Evolutionary conservation across 2,113 vertebrate genomes (phyloP), one percentile per base, ranked within the genome.

Genomic region (Abramis brama): DNA sequence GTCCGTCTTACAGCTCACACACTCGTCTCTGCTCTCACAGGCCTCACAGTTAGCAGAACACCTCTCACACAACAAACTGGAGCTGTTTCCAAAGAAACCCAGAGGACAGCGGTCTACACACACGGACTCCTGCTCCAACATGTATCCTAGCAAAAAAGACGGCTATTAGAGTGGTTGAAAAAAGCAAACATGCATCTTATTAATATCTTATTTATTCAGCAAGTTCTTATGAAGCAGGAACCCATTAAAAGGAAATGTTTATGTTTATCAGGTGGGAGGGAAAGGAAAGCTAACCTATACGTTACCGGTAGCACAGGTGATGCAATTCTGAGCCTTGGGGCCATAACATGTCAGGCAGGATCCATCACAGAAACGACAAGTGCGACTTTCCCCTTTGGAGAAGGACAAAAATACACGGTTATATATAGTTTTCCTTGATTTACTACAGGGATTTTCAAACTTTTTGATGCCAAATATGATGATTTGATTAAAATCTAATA

Each of bases 21-120:
- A 95, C 85, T 91, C 89, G 59, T 95, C 93, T 17, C 87, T 87
- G 57, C 89, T 92, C 75, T 86, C 80, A 36, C 95, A 96, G 10
- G 88, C 85, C 62, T 95, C 91, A 79, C 95, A 96, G 92, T 94
- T 94, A 3, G 92, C 90, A 0, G 94, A 94, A 85, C 95, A 96
- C 85, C 93, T 93, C 89, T 96, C 94, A 89, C 95, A 96, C 85
- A 94, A 87, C 87, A 93, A 92, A 75, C 90, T 93, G 45, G 90
- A 91, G 25, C 88, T 50, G 87, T 95, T 94, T 6, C 89, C 91
- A 55, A 91, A 96, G 82, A 93, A 94, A n/a, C 95, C 93, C 5
- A 89, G 25, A 2, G 93, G 93, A 84, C 95, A 95, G 7, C 79
- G 89, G 9, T 68, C 74, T 30, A 94, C 93, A 87, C 95, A 96